A percentile compares a stretch with the other conserved stretches of the same genome.
Evolutionary conservation across 2,888 invertebrate species (phyloP).

Genomic region (Amiota minor): DNA sequence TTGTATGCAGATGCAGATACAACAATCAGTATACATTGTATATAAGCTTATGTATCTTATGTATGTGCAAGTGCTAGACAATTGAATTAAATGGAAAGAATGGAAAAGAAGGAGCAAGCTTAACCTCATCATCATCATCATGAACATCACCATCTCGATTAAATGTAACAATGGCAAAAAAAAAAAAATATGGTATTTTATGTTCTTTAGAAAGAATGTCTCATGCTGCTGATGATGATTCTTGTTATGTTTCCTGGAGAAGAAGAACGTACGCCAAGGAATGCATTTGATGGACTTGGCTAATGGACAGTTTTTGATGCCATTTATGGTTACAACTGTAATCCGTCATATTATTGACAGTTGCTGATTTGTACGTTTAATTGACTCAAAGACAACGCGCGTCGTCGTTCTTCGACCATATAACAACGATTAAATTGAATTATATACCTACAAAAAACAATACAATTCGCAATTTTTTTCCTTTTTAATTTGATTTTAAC

Average conservation of each 20-base stretch:
- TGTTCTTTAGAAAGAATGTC: constrained; percentile 9
- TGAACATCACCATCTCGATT: no score
- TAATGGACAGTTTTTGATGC: constrained; percentile 2
- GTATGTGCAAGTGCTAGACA: no score
- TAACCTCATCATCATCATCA: no score
- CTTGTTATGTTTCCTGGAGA: neutral
- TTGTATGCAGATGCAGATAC: no score
- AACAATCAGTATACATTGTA: no score
- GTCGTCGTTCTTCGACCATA: neutral
- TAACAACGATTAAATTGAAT: constrained; percentile 15
- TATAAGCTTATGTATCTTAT: no score
- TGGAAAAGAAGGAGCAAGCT: no score
- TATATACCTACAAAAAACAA: neutral
- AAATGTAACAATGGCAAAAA: no score
- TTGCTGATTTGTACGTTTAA: constrained; percentile 28
- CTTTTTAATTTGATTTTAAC: neutral
- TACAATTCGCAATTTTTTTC: neutral
- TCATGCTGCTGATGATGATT: neutral
- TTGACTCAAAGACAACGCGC: constrained; percentile 14
- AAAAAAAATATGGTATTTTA: neutral
- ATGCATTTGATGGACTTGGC: constrained; percentile 13
- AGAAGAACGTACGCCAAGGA: neutral
- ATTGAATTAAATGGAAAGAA: no score
- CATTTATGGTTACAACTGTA: neutral
- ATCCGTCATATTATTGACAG: constrained; percentile 28